Percentiles rank a stretch among this genome's conserved stretches.
Evolutionary conservation across 2,888 invertebrate genomes (phyloP).

Genomic region (Lingula anatina): DNA sequence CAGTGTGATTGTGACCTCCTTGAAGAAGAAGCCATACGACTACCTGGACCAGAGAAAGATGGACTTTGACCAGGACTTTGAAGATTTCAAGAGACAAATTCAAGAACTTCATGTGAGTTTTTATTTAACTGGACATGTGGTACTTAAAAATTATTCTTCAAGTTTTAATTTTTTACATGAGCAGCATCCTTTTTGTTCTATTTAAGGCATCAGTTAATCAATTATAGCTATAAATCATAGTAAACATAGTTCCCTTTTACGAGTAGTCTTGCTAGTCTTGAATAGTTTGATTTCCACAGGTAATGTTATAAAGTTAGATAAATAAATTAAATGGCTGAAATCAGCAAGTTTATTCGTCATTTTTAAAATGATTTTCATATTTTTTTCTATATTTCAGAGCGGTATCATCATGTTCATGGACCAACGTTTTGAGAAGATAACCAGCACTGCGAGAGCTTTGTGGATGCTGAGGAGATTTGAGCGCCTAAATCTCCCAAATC

Average conservation of each 20-base stretch:
- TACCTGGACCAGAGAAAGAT: slow-evolving; percentile 84
- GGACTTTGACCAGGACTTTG: slow-evolving; percentile 82
- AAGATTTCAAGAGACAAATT: slow-evolving; percentile 73
- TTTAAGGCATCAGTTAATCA: no score
- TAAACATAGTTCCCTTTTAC: no score
- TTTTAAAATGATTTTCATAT: slow-evolving; percentile 65
- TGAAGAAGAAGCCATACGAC: slow-evolving; percentile 83
- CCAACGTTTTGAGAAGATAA: slow-evolving; percentile 45
- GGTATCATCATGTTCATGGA: slow-evolving; percentile 48
- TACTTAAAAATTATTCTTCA: no score
- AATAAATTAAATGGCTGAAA: no score
- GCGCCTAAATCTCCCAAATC: slow-evolving; percentile 42
- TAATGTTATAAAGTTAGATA: no score
- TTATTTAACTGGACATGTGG: no score
- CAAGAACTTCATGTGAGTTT: slow-evolving; percentile 69
- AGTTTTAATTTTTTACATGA: no score
- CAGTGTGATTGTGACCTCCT: slow-evolving; percentile 75
- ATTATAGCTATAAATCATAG: no score
- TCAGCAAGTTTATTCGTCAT: no score
- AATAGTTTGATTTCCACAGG: no score
- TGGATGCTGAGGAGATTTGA: slow-evolving; percentile 46
- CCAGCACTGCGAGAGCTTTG: slow-evolving; percentile 43
- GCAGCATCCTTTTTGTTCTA: no score
- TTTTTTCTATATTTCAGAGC: slow-evolving; percentile 27
- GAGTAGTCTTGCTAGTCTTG: no score